Evolutionary conservation across 2,113 vertebrate genomes (phyloP).

Genomic region (Bombycilla garrulus): DNA sequence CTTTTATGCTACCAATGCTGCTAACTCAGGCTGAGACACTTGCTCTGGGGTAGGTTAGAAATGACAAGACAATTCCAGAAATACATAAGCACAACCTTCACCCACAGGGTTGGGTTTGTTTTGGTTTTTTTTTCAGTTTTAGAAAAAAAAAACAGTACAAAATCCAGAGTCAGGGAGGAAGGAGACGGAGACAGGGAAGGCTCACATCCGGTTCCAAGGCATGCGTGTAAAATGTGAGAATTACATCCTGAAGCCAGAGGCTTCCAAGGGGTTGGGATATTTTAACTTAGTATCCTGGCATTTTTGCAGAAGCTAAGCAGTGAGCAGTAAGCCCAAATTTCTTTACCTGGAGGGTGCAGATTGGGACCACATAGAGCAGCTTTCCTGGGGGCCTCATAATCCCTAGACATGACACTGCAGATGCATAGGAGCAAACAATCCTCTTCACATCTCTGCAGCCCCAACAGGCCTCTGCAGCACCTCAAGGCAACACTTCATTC

Average conservation of each 20-base stretch:
- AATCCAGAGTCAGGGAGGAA: not conserved
- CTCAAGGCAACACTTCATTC: accelerated
- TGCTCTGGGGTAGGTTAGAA: slow-evolving; percentile 19
- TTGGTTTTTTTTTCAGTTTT: not conserved
- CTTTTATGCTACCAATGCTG: not conserved
- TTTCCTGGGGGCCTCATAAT: not conserved
- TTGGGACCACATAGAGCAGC: not conserved
- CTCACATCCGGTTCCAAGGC: not conserved
- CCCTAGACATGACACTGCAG: not conserved
- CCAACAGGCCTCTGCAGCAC: not conserved
- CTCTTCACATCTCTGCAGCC: not conserved
- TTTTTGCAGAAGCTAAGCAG: not conserved
- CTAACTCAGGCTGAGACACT: not conserved
- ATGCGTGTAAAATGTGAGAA: not conserved
- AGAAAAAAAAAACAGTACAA: not conserved
- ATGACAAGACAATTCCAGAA: slow-evolving; percentile 29
- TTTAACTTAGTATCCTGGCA: not conserved
- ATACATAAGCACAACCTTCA: not conserved
- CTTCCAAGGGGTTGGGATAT: not conserved
- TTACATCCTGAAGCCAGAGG: not conserved
- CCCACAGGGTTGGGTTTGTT: not conserved
- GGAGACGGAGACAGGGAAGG: accelerated
- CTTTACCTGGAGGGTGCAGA: not conserved
- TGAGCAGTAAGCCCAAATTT: not conserved
- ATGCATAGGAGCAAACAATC: not conserved